Conservation (phyloP, 2,888 invertebrate species). For the Epirrhoe alternata region DNA sequence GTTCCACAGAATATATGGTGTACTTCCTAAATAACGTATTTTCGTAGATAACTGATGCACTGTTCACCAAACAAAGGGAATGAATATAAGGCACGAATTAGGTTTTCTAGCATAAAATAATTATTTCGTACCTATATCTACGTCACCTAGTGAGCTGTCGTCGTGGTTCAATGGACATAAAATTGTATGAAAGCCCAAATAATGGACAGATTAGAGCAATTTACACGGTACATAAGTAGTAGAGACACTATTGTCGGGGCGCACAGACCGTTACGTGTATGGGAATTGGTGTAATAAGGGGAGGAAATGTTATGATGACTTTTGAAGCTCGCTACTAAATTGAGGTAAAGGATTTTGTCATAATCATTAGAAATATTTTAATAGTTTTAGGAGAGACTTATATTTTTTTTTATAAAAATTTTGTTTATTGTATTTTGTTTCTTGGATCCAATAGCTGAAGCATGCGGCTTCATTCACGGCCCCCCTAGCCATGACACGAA, state of each 20-base stretch:
- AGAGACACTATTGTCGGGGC: constrained; percentile 60
- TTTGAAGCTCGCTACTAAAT: constrained; percentile 11
- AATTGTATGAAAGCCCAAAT: constrained; percentile 54
- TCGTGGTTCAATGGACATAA: constrained; percentile 50
- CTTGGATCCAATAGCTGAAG: too few relatives aligned
- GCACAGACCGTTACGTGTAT: constrained; percentile 65
- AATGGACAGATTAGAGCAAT: constrained; percentile 61
- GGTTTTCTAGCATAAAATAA: too few relatives aligned
- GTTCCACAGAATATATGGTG: too few relatives aligned
- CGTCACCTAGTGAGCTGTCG: constrained; percentile 24
- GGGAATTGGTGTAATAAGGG: constrained; percentile 56
- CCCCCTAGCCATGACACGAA: too few relatives aligned
- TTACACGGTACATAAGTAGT: constrained; percentile 70
- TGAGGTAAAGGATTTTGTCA: background rate
- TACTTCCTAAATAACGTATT: too few relatives aligned
- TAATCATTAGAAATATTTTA: background rate
- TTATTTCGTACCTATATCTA: constrained; percentile 3
- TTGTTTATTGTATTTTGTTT: too few relatives aligned
- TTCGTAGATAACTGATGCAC: too few relatives aligned
- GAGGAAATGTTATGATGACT: constrained; percentile 33
- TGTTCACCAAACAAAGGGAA: too few relatives aligned
- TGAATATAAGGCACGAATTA: too few relatives aligned
- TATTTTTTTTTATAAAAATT: too few relatives aligned
- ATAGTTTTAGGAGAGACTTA: too few relatives aligned
- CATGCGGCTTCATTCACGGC: too few relatives aligned